Conservation (phyloP, 2,888 invertebrate species). For the Anaspis maculata region DNA sequence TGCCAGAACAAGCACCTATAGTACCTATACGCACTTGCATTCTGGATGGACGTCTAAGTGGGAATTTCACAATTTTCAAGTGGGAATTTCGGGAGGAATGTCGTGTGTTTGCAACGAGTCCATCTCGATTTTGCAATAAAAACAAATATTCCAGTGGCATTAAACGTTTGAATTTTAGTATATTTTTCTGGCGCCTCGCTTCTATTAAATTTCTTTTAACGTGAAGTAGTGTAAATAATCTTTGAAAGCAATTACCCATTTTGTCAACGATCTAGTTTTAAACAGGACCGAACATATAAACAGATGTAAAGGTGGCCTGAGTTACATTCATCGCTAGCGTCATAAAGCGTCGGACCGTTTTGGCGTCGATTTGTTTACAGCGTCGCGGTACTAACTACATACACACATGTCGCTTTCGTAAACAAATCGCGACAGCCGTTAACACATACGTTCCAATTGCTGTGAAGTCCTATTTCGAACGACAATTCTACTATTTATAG, state of each 20-base stretch:
- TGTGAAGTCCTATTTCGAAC: conserved; percentile 27
- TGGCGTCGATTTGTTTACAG: conserved; percentile 50
- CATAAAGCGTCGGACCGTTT: conserved; percentile 42
- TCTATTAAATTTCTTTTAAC: conserved; percentile 37
- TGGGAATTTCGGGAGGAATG: too few species aligned
- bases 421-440: conserved; percentile 38
- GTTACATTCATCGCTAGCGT: conserved; percentile 37
- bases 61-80: too few species aligned
- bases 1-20: too few species aligned
- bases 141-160: conserved; percentile 27
- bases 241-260: conserved; percentile 42
- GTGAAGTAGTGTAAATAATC: conserved; percentile 36
- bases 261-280: conserved; percentile 42
- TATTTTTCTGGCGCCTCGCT: conserved; percentile 34
- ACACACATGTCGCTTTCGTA: conserved; percentile 38
- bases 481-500: conserved; percentile 36
- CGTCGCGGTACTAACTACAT: conserved; percentile 35
- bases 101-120: too few species aligned
- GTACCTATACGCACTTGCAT: too few species aligned
- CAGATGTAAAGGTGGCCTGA: conserved; percentile 34
- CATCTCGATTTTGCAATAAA: conserved; percentile 17
- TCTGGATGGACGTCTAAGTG: too few species aligned
- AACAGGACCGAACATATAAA: conserved; percentile 38
- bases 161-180: conserved; percentile 30
- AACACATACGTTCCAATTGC: conserved; percentile 30